A percentile compares a stretch with the other conserved stretches of the same genome.
These are phyloP conservation scores for Scolopax mira DNA, from an alignment of 2,113 vertebrate genomes.

Conservation along the genomic window DNA sequence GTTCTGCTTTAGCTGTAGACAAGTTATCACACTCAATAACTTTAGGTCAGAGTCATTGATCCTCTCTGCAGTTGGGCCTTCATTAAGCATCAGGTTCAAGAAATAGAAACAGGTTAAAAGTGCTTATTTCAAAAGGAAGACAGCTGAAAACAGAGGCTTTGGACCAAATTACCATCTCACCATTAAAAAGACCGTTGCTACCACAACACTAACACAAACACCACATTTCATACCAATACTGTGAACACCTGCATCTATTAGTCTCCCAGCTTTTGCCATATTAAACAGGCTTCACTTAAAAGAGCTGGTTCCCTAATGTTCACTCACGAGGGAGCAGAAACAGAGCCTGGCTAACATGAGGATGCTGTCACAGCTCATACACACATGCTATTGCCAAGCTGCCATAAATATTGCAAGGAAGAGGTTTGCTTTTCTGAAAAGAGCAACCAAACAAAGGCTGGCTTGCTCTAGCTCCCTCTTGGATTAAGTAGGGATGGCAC, in stretches of 20 bases:
- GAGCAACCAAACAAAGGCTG: conserved; percentile 4
- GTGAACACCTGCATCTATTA: conserved; percentile 44
- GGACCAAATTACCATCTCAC: conserved; percentile 13
- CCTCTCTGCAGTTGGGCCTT: not conserved
- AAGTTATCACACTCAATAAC: not conserved
- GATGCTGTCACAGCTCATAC: conserved; percentile 35
- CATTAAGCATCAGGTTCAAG: not conserved
- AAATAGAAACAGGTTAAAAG: not conserved
- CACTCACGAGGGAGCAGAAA: not conserved
- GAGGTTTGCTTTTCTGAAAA: conserved; percentile 22
- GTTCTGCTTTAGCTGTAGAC: not conserved
- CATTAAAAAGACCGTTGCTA: conserved; percentile 32
- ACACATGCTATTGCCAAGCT: not conserved
- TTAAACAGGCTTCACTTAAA: conserved; percentile 34
- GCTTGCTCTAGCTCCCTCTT: not conserved
- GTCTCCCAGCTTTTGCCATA: conserved; percentile 31
- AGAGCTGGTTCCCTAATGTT: not conserved
- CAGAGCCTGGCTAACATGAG: not conserved
- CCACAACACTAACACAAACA: conserved; percentile 62
- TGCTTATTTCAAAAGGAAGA: not conserved
- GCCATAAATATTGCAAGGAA: conserved; percentile 40
- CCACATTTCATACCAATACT: conserved; percentile 37
- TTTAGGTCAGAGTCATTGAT: not conserved
- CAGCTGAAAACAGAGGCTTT: conserved; percentile 28
- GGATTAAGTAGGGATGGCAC: not conserved